Base-by-base conservation (phyloP, 2,888 invertebrate species). In the Polymixis lichenea region DNA sequence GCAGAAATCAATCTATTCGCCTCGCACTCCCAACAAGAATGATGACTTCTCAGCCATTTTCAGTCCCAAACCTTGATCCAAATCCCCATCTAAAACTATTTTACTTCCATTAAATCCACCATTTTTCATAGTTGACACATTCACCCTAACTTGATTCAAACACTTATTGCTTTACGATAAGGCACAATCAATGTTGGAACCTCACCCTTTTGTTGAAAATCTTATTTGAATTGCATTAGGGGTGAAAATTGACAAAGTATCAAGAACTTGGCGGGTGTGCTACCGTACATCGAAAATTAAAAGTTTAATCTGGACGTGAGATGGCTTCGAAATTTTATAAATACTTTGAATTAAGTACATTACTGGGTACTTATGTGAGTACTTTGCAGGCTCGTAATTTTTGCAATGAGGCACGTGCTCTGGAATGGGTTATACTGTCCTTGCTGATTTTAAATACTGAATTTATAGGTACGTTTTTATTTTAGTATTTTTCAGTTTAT, bases 41-140 rank as follows among this genome's bases (percentile, higher is more conserved):
- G 22, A 81, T 76, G 75, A 65, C 73, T 85, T 66, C 73, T 58
- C 65, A 79, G 60, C 62, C 62, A 80, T 80, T 81, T 79, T 68
- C 79, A 72, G 68, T 80, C 72, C 62, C 78, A 83, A 60, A 61
- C 61, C 68, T 78, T 71, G 70, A 76, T 77, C 77, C 77, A 77
- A 77, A 74, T 70, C 71, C 77, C 83, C 72, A 71, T 68, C 65
- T 77, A 72, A 86, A 82, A 86, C 83, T 86, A 85, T 86, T 83
- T 75, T 62, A 80, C 82, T 83, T 86, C 85, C 83, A 89, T 88
- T 86, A 84, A 81, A 80, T 11, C 70, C 64, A 84, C 83, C 85
- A 90, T 90, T 89, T 87, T 87, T 90, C 87, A 87, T 87, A 86
- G 86, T 90, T 89, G 90, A 85, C 83, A 85, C 88, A 89, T 88